Evolutionary conservation across 1,140 invertebrate genomes (phyloP).

Genomic region (Cherax quadricarinatus): DNA sequence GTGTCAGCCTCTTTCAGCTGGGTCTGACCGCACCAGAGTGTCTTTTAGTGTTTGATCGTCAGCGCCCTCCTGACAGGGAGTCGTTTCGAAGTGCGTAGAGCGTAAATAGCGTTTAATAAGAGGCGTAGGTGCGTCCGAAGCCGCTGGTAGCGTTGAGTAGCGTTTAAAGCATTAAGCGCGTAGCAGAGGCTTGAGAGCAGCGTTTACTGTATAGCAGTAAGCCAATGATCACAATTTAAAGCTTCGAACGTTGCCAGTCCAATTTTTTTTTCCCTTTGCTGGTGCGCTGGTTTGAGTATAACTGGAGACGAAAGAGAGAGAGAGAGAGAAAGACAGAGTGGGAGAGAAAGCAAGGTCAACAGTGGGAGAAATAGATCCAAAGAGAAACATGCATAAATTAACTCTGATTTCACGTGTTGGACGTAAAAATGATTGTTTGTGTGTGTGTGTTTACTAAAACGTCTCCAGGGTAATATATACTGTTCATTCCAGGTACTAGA

Average conservation of each 20-base stretch:
- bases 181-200: constrained; percentile 31
- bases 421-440: not conserved
- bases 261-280: constrained; percentile 14
- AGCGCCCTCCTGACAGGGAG: constrained; percentile 12
- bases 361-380: too few relatives aligned
- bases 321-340: constrained; percentile 10
- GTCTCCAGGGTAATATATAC: constrained; percentile 43
- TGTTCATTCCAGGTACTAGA: constrained; percentile 43
- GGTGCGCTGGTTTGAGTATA: constrained; percentile 44
- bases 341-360: not conserved
- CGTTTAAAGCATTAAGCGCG: constrained; percentile 45
- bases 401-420: not conserved
- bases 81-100: constrained; percentile 38
- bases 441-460: too few relatives aligned
- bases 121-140: constrained; percentile 54
- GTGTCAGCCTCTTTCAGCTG: not conserved
- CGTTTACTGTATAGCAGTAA: constrained; percentile 6
- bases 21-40: not conserved
- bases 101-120: constrained; percentile 40
- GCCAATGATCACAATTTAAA: constrained; percentile 20
- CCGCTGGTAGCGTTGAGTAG: constrained; percentile 29
- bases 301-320: constrained; percentile 17
- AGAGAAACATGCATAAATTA: not conserved
- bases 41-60: not conserved
- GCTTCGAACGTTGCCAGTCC: constrained; percentile 45